Evolutionary conservation across 2,113 vertebrate species (phyloP), one percentile per base, ranked within the genome.

Genomic region (Lophochroa leadbeateri): DNA sequence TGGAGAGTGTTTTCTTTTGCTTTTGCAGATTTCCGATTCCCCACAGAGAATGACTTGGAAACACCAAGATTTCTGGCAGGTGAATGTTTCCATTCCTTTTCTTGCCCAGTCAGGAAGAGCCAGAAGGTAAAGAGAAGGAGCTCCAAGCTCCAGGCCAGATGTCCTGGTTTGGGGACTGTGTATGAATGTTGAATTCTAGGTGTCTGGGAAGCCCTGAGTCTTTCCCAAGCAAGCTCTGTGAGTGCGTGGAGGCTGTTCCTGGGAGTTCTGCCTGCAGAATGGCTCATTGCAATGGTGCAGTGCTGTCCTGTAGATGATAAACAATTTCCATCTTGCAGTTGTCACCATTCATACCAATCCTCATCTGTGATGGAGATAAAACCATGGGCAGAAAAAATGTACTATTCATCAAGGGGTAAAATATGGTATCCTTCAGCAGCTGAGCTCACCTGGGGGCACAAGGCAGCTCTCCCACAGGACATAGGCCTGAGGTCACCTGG

Each of bases 11-110:
- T 94, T 80, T 35, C 35, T 88, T 44, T 69, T 86, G 25, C n/a
- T 75, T 86, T 93, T 76, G 61, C 43, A 19, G 11, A 15, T 84
- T 91, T 90, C 46, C 63, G 57, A 46, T 93, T 92, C 31, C 27
- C 10, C 13, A 17, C 13, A 44, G 49, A 83, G 39, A 63, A 47
- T 58, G 16, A 69, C 28, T 67, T 74, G 49, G 37, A 93, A 81
- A 86, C 17, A 65, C 64, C 33, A 76, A 61, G 46, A 74, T 43
- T 88, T 74, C 41, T 17, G 24, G 39, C 65, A 68, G 86, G 17
- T 13, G 15, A 37, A 82, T 76, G 23, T n/a, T 88, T 85, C 58
- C 4, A 0, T 70, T 86, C 41, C 11, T 95, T 77, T 58, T 80
- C 31, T 14, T 82, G 18, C 13, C 41, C 37, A 67, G 25, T 13